Evolutionary conservation across 2,113 vertebrate species (phyloP), one percentile per base, ranked within the genome.

Genomic region (Girardinichthys multiradiatus): DNA sequence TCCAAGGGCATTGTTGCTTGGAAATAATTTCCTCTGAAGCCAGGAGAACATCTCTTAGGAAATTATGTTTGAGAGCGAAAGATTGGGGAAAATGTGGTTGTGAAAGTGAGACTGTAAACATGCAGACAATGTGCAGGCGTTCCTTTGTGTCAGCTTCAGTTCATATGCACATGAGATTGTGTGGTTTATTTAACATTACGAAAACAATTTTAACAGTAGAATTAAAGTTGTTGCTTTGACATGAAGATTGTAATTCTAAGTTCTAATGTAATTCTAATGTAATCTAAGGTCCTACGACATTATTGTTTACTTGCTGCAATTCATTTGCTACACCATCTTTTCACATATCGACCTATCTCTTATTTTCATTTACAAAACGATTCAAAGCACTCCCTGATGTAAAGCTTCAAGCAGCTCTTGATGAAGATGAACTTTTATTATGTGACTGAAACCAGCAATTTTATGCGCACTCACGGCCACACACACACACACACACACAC

Each of bases 121-220:
- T 86, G 68, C 70, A 85, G 82, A 90, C 89, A 78, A 89, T 91
- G 87, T 90, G 85, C 87, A 90, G 81, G 77, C 86, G 84, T 88
- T 82, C 71, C 78, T 86, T 81, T 74, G 78, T 85, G 91, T 92
- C 88, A 86, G 86, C 77, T 79, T 26, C 79, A 89, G 72, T 86
- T 83, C 84, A 73, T 21, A 69, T 45, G 54, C 42, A 70, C 39
- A 63, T 84, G 72, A 13, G 72, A 80, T 21, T 74, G 45, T 87
- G 84, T 82, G 88, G 86, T 89, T 71, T 80, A 82, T 86, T 78
- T 39, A 77, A 76, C 79, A 85, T 45, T 82, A 75, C 77, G 64
- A 86, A 83, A 72, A 73, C 68, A 54, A 80, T 85, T 77, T 80
- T 19, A 19, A 19, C 15, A 19, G 31, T 76, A 83, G 81, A 89